Evolutionary conservation across 37 sponge, comb jelly and placozoan genomes (phyloP).

Genomic region (Agelas oroides): DNA sequence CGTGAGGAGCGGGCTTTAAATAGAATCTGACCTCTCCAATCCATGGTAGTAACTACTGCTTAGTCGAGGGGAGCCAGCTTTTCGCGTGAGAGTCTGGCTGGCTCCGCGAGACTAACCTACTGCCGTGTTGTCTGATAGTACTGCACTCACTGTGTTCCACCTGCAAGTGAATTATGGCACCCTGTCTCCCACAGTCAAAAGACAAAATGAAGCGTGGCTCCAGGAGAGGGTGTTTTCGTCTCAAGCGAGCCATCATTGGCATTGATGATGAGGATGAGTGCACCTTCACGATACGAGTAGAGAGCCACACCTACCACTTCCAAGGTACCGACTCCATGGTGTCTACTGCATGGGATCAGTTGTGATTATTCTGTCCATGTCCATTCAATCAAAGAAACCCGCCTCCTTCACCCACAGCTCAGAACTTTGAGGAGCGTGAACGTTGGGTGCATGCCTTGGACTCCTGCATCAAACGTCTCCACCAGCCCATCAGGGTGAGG

Average conservation of each 20-base stretch:
- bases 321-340: slow-evolving; percentile 69
- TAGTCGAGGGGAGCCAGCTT: no score
- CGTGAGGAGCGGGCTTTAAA: neutral
- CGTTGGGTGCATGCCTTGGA: slow-evolving; percentile 90
- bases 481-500: slow-evolving; percentile 53
- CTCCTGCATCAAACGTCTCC: slow-evolving; percentile 61
- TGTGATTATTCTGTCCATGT: neutral
- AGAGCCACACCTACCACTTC: slow-evolving; percentile 89
- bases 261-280: slow-evolving; percentile 96
- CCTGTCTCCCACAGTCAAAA: slow-evolving; percentile 61
- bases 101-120: no score
- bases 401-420: slow-evolving; percentile 48
- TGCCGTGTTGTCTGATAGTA: no score
- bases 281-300: slow-evolving; percentile 91
- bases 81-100: no score
- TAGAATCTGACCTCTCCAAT: no score
- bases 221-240: slow-evolving; percentile 75
- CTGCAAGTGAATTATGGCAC: no score
- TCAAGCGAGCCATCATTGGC: slow-evolving; percentile 88
- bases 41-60: no score
- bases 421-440: slow-evolving; percentile 85
- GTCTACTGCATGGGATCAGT: no score
- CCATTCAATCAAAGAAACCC: no score
- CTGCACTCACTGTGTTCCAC: no score
- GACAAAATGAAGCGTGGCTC: slow-evolving; percentile 92